Conservation (phyloP, 1,140 invertebrate genomes). For the Yoshiicerus persimilis region DNA sequence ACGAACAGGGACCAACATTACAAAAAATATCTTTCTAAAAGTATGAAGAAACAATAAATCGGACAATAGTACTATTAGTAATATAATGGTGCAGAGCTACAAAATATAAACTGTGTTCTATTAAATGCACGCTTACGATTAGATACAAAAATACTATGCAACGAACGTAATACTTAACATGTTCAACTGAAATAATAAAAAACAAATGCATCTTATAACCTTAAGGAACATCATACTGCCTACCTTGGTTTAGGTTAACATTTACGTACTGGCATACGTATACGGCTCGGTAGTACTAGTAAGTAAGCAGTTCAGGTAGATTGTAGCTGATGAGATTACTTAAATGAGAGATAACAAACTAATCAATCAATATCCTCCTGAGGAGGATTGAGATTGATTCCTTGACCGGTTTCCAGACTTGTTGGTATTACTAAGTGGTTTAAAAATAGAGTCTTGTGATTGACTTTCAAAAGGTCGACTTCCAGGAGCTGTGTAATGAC, state of each 20-base stretch:
- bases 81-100: background rate
- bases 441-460: background rate
- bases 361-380: background rate
- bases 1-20: too few species aligned
- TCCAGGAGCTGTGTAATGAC: constrained; percentile 29
- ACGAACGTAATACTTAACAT: background rate
- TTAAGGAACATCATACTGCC: background rate
- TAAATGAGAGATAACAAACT: background rate
- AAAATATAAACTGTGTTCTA: background rate
- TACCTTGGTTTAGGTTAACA: background rate
- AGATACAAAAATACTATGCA: background rate
- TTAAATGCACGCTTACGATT: background rate
- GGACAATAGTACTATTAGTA: background rate
- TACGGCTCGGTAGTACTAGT: background rate
- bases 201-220: background rate
- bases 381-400: background rate
- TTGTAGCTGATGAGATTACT: background rate
- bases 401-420: background rate
- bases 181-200: background rate
- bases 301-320: background rate
- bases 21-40: too few species aligned
- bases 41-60: background rate
- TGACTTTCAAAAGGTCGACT: constrained; percentile 9
- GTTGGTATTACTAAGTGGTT: background rate
- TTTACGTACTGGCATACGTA: background rate